Conservation (phyloP, 2,113 vertebrate genomes). For the Boleophthalmus pectinirostris region DNA sequence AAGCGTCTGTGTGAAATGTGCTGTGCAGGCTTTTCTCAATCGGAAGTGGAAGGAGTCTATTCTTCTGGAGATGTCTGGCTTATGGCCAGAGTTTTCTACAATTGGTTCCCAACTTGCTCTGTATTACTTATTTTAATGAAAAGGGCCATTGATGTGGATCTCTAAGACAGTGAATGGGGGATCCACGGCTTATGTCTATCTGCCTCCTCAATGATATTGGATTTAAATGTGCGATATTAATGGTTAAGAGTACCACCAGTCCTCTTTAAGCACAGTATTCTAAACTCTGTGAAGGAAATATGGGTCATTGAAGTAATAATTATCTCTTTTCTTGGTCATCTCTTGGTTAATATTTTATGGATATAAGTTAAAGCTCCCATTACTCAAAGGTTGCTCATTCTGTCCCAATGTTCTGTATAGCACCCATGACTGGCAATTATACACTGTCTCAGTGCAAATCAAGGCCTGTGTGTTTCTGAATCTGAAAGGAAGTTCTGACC, state of each 20-base stretch:
- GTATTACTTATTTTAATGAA: slow-evolving; percentile 65
- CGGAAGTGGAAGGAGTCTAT: slow-evolving; percentile 53
- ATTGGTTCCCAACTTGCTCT: slow-evolving; percentile 46
- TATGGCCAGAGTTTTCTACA: slow-evolving; percentile 48
- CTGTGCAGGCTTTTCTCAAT: slow-evolving; percentile 64
- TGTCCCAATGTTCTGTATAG: background rate
- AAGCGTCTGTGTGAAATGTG: slow-evolving; percentile 71
- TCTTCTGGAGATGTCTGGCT: slow-evolving; percentile 69
- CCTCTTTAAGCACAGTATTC: slow-evolving; percentile 21
- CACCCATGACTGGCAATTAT: too few relatives aligned
- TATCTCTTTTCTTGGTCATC: background rate
- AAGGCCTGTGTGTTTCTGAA: too few relatives aligned
- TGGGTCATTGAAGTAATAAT: too few relatives aligned
- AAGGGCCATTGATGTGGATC: slow-evolving; percentile 61
- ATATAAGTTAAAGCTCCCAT: background rate
- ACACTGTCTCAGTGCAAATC: too few relatives aligned
- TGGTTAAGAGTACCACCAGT: slow-evolving; percentile 39
- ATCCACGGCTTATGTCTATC: slow-evolving; percentile 50
- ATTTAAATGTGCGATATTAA: slow-evolving; percentile 60
- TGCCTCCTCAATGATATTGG: slow-evolving; percentile 37
- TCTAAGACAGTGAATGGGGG: slow-evolving; percentile 43
- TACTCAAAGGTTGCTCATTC: background rate
- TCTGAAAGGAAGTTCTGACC: too few relatives aligned
- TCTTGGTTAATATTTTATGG: background rate
- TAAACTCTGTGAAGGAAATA: background rate